Conservation (phyloP, 2,888 invertebrate species). For the Drosophila bunnanda region DNA sequence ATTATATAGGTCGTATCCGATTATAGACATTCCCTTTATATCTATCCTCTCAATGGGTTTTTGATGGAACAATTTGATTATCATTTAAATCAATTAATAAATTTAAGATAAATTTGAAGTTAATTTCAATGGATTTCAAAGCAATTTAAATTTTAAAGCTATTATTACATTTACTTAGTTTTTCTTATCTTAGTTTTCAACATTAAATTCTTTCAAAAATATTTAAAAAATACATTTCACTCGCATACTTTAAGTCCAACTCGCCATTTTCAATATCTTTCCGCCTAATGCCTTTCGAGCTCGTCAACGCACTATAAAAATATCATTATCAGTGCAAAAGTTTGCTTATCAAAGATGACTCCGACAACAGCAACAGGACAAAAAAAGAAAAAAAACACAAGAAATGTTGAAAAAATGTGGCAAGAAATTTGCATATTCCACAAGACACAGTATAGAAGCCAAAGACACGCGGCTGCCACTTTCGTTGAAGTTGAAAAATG, state of each 20-base stretch:
- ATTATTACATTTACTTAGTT: neutral
- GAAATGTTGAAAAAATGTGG: conserved; percentile 63
- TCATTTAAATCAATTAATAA: neutral
- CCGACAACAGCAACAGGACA: conserved; percentile 49
- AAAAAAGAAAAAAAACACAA: conserved; percentile 15
- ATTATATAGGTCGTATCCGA: neutral
- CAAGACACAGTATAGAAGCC: conserved; percentile 28
- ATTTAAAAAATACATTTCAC: neutral
- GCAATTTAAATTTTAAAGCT: neutral
- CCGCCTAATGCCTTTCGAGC: conserved; percentile 62
- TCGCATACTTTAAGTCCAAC: neutral
- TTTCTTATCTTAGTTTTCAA: neutral
- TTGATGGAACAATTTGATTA: neutral
- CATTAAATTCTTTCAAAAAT: neutral
- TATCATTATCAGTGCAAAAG: conserved; percentile 76
- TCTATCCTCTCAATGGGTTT: too few relatives aligned
- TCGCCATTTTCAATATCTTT: conserved; percentile 33
- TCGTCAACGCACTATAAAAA: conserved; percentile 79
- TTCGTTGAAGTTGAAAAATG: conserved; percentile 73
- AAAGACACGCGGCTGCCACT: conserved; percentile 45
- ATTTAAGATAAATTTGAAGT: too few relatives aligned
- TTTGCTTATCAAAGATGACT: conserved; percentile 70
- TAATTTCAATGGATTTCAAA: neutral
- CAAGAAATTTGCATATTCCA: conserved; percentile 51
- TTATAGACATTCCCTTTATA: conserved; percentile 1